phyloP scores from a whole-genome alignment of 92 coral and sea anemone genomes.

The Porites divaricata region DNA sequence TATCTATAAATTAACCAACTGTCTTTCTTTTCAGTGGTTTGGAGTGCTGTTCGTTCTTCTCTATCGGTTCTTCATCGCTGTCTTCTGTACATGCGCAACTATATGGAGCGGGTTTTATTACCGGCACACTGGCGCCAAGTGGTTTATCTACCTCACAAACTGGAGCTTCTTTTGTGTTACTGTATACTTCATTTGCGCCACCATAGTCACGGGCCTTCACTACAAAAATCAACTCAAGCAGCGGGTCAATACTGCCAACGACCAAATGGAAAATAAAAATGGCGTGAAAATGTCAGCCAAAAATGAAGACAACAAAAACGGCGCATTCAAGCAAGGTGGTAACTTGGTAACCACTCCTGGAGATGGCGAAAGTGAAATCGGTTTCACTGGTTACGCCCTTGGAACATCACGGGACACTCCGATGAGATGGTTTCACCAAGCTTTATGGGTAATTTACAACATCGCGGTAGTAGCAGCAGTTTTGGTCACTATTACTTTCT shows the following conservation, averaged over 20 bases:
- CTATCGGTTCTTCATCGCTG: constrained; percentile 70
- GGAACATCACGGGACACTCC: constrained; percentile 30
- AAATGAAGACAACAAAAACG: neutral
- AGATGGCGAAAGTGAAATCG: constrained; percentile 10
- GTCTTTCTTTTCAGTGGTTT: constrained; percentile 61
- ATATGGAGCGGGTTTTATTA: constrained; percentile 70
- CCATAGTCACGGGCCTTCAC: constrained; percentile 57
- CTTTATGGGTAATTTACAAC: constrained; percentile 83
- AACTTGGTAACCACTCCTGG: neutral
- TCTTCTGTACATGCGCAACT: constrained; percentile 69
- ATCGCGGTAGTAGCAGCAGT: constrained; percentile 62
- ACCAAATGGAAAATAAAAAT: constrained; percentile 34
- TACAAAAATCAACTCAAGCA: constrained; percentile 56
- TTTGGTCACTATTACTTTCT: constrained; percentile 66
- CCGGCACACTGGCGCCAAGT: constrained; percentile 52
- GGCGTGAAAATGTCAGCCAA: neutral
- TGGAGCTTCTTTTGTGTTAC: constrained; percentile 82
- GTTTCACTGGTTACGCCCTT: neutral
- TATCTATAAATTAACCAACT: neutral
- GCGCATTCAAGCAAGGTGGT: neutral
- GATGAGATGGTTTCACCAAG: constrained; percentile 80
- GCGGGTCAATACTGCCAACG: neutral
- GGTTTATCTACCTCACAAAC: constrained; percentile 93
- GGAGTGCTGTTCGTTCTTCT: constrained; percentile 60
- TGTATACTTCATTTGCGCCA: constrained; percentile 69